Base-by-base conservation (phyloP, 2,888 invertebrate genomes). In the Himalopsyche japonica region DNA sequence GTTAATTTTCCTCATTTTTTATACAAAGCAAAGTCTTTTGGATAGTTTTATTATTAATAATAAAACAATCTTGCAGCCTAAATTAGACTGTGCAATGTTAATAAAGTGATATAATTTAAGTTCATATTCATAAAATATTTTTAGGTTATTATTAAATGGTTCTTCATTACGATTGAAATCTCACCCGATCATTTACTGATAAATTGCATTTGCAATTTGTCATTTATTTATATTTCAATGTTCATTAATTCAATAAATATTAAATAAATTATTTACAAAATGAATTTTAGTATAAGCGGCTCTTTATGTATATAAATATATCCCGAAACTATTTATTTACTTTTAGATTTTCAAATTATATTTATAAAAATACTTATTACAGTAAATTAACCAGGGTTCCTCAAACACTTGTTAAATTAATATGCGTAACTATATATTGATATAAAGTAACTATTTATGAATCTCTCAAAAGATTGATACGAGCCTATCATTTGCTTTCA, bases 91-190 rank as follows among this genome's bases (percentile, higher is more conserved):
- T 78, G 77, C 82, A 84, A 82, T 79, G 81, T 81, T 84, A 82
- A 81, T 80, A 79, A 86, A 82, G 86, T 84, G 84, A 84, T 86
- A 84, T 84, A 79, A 82, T 84, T 86, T 86, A 82, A 84, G 84
- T 86, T 79, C 80, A 79, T 86, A 82, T 82, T 24, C 57, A 57
- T 84, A 83, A 82, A 83, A 83, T 81, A 82, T 57, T 24, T 82
- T 78, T 83, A 83, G 83, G 81, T 78, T 85, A 79, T 49, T 79
- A 76, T 83, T 81, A 78, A 81, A 76, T 34, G 30, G 70, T 77
- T 47, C 43, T 37, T 6, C 64, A 37, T 34, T 37, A 37, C 15
- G 24, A 57, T 57, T 57, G 57, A 57, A 57, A 57, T 57, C 57
- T 57, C 57, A 57, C 24, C 20, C 57, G 10, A 57, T 20, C 20